Evolutionary conservation across 2,113 vertebrate species (phyloP), one percentile per base, ranked within the genome.

Genomic region (Nibea coibor): DNA sequence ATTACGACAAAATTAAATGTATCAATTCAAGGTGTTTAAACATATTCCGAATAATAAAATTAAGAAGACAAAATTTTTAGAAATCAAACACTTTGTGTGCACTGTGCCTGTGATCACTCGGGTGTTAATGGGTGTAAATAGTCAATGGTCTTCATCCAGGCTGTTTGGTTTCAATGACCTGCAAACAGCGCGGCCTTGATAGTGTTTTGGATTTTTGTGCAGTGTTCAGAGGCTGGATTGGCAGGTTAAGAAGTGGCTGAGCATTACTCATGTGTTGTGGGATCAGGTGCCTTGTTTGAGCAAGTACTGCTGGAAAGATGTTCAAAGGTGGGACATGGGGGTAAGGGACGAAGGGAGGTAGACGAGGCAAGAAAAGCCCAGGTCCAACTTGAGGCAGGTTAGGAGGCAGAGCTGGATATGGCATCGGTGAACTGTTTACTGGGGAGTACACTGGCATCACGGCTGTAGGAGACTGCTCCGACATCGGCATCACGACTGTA

Each of bases 131-230:
- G 16, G 19, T 43, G 35, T 2, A 80, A 22, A 73, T 12, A 9
- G 5, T 26, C 7, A 20, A 6, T 2, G 0, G 11, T 67, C 48
- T 64, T 87, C 51, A 82, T 47, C 66, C 62, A 14, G 62, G 50
- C 2, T 80, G 58, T 73, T 90, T 83, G 59, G 88, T 92, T 53
- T 91, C 54, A 35, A 94, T 88, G 10, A 89, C 88, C 69, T 90
- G 92, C 84, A 94, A 53, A 75, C 81, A 93, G 39, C 93, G 87
- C 0, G 64, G 85, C 69, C 91, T 84, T 4, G 77, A 15, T 48
- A 3, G 10, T 0, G 59, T 20, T 47, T 91, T 91, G 0, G 64
- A 8, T 35, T 87, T 91, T 1, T 77, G 61, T 4, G 28, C 16
- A 6, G n/a, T 45, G 31, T 75, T 85, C n/a, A 61, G 9, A 16